Conservation (phyloP, 2,797 vertebrate genomes). For the Anguilla pacifica region DNA sequence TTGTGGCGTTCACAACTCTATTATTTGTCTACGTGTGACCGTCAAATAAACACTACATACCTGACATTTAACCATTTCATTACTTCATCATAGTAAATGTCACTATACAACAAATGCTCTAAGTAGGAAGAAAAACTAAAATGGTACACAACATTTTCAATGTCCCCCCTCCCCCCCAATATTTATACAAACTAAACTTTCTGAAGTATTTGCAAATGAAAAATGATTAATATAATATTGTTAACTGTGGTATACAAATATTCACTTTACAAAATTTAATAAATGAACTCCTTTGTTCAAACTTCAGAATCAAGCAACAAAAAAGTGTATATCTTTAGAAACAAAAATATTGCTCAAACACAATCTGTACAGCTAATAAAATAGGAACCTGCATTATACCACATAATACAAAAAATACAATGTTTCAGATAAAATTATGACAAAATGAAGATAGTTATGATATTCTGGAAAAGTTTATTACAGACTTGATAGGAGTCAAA, state of each 20-base stretch:
- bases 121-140: slow-evolving; percentile 34
- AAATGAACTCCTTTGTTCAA: slow-evolving; percentile 59
- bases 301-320: slow-evolving; percentile 46
- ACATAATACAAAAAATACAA: slow-evolving; percentile 39
- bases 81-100: slow-evolving; percentile 38
- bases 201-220: slow-evolving; percentile 33
- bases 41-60: slow-evolving; percentile 32
- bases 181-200: slow-evolving; percentile 48
- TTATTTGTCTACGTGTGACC: slow-evolving; percentile 22
- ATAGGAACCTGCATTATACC: slow-evolving; percentile 34
- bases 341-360: slow-evolving; percentile 44
- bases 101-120: slow-evolving; percentile 39
- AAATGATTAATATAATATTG: slow-evolving; percentile 40
- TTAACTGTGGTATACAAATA: slow-evolving; percentile 57
- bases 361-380: slow-evolving; percentile 50
- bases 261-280: slow-evolving; percentile 60
- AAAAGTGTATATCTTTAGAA: slow-evolving; percentile 46
- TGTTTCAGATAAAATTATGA: slow-evolving; percentile 36
- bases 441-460: background rate
- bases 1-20: slow-evolving; percentile 14
- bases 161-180: slow-evolving; percentile 28
- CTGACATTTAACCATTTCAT: slow-evolving; percentile 38
- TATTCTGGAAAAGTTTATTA: slow-evolving; percentile 28
- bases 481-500: slow-evolving; percentile 34
- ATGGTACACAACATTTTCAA: slow-evolving; percentile 32